Base-by-base conservation (phyloP, 2,888 invertebrate species). In the Acleris laterana region DNA sequence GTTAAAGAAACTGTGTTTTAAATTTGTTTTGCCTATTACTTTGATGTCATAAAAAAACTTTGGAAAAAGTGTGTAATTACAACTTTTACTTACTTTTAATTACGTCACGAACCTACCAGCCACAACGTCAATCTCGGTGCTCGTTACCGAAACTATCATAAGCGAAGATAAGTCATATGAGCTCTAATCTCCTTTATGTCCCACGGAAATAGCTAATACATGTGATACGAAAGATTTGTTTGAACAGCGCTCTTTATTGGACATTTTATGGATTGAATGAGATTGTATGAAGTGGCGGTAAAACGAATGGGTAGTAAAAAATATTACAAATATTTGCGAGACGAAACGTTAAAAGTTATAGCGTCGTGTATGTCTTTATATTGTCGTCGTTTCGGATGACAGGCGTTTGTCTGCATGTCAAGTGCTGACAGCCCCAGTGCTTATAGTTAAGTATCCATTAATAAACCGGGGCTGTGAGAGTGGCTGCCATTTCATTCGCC, bases 291-390 rank as follows among this genome's bases (percentile, higher is more conserved):
- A 64, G 60, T 46, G 60, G 25, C 22, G 53, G 59, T 60, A 64
- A 61, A 65, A 25, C 17, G 60, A 61, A 65, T 65, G 60, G 65
- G 65, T 56, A 56, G 55, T 65, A 65, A 65, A 65, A 55, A 61
- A 65, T 61, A 65, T 65, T 64, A 64, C 64, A 60, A 42, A 64
- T 53, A 55, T 60, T 53, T 64, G n/a, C 16, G 11, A 49, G 19
- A 7, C 25, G 22, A 9, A 17, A 51, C 60, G 55, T 61, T 60
- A 55, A 64, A 46, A 49, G 50, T 60, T 61, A 61, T 50, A 55
- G 20, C 38, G 52, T 38, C 48, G 42, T 49, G 49, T 49, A n/a
- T 46, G 46, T 13, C 25, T 57, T 57, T 46, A 57, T n/a, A 38
- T 38, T 13, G 38, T 13, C 38, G 38, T 38, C 38, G 38, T 38